phyloP scores from a whole-genome alignment of 2,797 vertebrate species.

The Botia almorhae region DNA sequence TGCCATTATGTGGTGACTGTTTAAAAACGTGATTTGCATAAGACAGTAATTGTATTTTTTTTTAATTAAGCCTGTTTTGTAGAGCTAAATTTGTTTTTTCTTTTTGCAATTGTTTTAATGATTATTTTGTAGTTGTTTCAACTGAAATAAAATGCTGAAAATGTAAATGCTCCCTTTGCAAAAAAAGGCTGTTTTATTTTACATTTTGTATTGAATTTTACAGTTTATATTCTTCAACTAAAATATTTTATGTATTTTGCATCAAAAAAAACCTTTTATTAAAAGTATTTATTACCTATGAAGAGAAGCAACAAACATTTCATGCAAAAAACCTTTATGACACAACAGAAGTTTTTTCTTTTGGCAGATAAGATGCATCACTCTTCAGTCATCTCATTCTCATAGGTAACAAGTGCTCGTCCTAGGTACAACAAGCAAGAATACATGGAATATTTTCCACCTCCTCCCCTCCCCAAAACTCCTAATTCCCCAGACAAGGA shows the following conservation, averaged over 20 bases:
- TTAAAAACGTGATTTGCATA: too few species aligned
- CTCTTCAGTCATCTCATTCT: neutral
- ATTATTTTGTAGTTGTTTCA: neutral
- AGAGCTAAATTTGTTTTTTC: neutral
- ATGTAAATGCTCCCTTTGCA: neutral
- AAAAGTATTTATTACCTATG: neutral
- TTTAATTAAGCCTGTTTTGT: too few species aligned
- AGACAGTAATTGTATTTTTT: too few species aligned
- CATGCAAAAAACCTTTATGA: neutral
- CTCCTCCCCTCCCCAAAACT: neutral
- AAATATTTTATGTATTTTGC: neutral
- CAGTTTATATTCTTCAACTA: too few species aligned
- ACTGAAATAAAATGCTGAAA: neutral
- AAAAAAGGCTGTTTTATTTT: too few species aligned
- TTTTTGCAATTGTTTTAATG: neutral
- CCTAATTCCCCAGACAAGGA: slow-evolving; percentile 67
- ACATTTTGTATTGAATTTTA: too few species aligned
- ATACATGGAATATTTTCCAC: slow-evolving; percentile 5
- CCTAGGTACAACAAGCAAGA: slow-evolving; percentile 20
- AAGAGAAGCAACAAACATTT: neutral
- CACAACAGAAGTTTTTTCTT: neutral
- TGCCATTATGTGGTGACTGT: too few species aligned
- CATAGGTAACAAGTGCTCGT: neutral
- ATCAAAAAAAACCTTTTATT: neutral
- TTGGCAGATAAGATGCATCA: neutral